phyloP scores from a whole-genome alignment of 2,113 vertebrate genomes.

The Bos taurus region ARS-UCD2.0 NC_037337.1:10716501-10717000 shows the following conservation, averaged over 20 bases:
- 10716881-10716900: background rate
- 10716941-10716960: background rate
- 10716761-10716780: background rate
- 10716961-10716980: background rate
- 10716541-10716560: background rate
- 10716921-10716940: background rate
- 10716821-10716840: background rate
- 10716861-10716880: rapidly evolving
- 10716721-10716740: background rate
- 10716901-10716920: background rate
- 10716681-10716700: background rate
- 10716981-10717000: background rate
- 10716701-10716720: background rate
- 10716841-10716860: background rate
- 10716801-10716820: background rate
- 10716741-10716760: background rate
- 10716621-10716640: background rate
- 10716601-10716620: background rate
- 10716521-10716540: background rate
- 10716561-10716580: background rate
- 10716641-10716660: background rate
- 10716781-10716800: background rate
- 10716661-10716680: background rate
- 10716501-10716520: background rate
- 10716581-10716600: background rate